Base-by-base conservation (phyloP, 2,113 vertebrate species). In the Boulengeromyrus knoepffleri region DNA sequence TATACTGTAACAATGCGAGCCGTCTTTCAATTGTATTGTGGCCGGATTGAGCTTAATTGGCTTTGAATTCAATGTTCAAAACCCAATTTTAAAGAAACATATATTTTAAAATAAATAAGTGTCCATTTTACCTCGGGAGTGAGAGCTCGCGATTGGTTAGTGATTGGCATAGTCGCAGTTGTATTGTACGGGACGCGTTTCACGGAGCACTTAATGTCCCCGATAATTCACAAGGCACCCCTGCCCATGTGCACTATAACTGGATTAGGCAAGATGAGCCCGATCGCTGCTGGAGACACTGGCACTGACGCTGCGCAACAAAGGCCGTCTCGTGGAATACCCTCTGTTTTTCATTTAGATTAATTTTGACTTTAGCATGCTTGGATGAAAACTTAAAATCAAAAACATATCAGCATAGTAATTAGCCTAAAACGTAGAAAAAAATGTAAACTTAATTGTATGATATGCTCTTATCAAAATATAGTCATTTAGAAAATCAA, bases 221-320 rank as follows among this genome's bases (percentile, higher is more conserved):
- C 91, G 91, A 92, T 94, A 94, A 95, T 96, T 94, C 93, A 92
- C 94, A 88, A 88, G 85, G 90, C 89, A 93, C 92, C 92, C 90
- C 88, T 93, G 91, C 91, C 95, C 92, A 94, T 94, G 94, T 94
- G 95, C 93, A 90, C 91, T 88, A 93, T 94, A 92, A 94, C 95
- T 93, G 88, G 93, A 95, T 95, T 94, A 94, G n/a, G 52, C 49
- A 70, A 87, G 53, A 89, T 83, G 90, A 90, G 74, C 91, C 42
- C 84, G 42, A 77, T 58, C 90, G 85, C 89, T 80, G 89, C 91
- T 42, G 74, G 88, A 89, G 87, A 66, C 88, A 53, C 90, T 66
- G 88, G 88, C 80, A 87, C 21, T 36, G 42, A 77, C 12, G 6
- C 27, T 3, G 36, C 17, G n/a, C 21, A 83, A 89, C 85, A 87